Evolutionary conservation across 2,888 invertebrate genomes (phyloP).

Genomic region (Phortica magna): DNA sequence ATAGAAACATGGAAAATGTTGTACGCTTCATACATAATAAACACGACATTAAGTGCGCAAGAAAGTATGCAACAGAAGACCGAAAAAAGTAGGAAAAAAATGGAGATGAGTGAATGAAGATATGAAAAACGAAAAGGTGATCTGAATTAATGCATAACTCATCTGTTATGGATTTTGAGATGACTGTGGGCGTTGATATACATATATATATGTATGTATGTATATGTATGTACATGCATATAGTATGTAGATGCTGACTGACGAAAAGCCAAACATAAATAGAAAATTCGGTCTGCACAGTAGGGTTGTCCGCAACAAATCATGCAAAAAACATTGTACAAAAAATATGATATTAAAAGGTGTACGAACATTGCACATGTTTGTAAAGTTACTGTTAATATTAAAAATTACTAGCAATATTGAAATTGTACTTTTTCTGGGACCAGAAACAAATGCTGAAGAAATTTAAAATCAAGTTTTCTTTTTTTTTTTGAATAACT

Average conservation of each 20-base stretch:
- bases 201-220: background rate
- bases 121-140: background rate
- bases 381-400: too few relatives aligned
- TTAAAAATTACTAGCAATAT: too few relatives aligned
- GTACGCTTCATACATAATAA: conserved; percentile 67
- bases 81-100: conserved; percentile 20
- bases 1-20: background rate
- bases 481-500: too few relatives aligned
- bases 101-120: background rate
- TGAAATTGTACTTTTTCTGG: too few relatives aligned
- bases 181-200: background rate
- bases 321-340: background rate
- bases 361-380: too few relatives aligned
- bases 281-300: background rate
- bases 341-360: too few relatives aligned
- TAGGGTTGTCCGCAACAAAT: background rate
- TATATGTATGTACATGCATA: background rate
- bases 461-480: too few relatives aligned
- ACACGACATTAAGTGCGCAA: conserved; percentile 64
- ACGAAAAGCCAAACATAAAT: background rate
- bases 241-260: background rate
- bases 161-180: conserved; percentile 16
- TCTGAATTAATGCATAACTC: conserved; percentile 34
- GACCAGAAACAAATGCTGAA: too few relatives aligned
- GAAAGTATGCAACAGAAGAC: conserved; percentile 39